Evolutionary conservation across 2,113 vertebrate species (phyloP).

Genomic region (Forbesichthys papilliferus): DNA sequence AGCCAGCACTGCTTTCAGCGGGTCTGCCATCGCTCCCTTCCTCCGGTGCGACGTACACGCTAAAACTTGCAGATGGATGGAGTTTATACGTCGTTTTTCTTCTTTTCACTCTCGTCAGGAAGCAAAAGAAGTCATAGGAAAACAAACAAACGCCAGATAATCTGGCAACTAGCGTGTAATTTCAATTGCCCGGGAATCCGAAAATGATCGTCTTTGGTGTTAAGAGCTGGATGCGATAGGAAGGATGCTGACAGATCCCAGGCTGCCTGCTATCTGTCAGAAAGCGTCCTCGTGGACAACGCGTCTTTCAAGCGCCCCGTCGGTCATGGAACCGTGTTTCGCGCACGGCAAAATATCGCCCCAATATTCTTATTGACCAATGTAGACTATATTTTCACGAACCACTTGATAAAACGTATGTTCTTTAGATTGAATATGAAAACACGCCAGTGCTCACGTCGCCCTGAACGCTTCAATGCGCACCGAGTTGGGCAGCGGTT

Average conservation of each 20-base stretch:
- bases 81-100: slow-evolving; percentile 7
- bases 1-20: slow-evolving; percentile 63
- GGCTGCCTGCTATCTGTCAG: slow-evolving; percentile 42
- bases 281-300: slow-evolving; percentile 38
- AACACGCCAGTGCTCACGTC: slow-evolving; percentile 30
- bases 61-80: slow-evolving; percentile 52
- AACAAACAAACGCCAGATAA: not conserved
- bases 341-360: slow-evolving; percentile 42
- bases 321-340: slow-evolving; percentile 50
- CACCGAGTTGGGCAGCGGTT: slow-evolving; percentile 44
- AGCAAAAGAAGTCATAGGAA: not conserved
- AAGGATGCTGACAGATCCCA: slow-evolving; percentile 31
- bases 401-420: slow-evolving; percentile 29
- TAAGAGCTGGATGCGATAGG: slow-evolving; percentile 19
- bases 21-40: slow-evolving; percentile 64
- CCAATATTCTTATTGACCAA: slow-evolving; percentile 10
- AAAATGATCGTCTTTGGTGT: slow-evolving; percentile 1
- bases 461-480: slow-evolving; percentile 31
- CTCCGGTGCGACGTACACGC: slow-evolving; percentile 52
- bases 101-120: not conserved
- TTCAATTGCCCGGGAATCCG: not conserved
- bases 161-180: not conserved
- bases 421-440: slow-evolving; percentile 55
- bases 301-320: slow-evolving; percentile 25
- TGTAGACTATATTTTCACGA: slow-evolving; percentile 21